Evolutionary conservation across 2,888 invertebrate species (phyloP).

Genomic region (Lycia hirtaria): DNA sequence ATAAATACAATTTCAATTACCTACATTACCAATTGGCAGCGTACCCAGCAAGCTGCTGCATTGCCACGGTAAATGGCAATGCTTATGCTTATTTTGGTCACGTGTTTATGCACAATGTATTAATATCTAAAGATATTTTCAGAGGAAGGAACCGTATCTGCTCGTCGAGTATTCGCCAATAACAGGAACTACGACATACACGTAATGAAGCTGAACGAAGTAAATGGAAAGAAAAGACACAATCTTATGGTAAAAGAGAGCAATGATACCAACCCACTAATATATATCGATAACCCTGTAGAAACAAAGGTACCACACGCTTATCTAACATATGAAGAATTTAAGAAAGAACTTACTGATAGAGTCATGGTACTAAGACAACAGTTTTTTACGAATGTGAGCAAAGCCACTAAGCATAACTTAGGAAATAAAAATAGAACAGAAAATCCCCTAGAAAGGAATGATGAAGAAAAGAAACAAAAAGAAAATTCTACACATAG

Average conservation of each 20-base stretch:
- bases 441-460: not conserved
- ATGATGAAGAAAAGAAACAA: too few species aligned
- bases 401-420: not conserved
- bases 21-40: too few species aligned
- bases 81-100: too few species aligned
- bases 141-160: constrained; percentile 41
- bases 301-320: constrained; percentile 69
- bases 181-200: constrained; percentile 61
- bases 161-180: constrained; percentile 52
- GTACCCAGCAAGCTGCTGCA: too few species aligned
- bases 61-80: too few species aligned
- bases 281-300: constrained; percentile 74
- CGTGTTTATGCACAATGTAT: not conserved
- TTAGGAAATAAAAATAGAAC: not conserved
- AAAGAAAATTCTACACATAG: not conserved
- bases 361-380: constrained; percentile 47
- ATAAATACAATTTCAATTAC: too few species aligned
- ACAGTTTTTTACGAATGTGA: constrained; percentile 29
- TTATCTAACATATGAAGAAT: constrained; percentile 62
- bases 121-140: constrained; percentile 10
- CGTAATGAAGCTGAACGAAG: constrained; percentile 66
- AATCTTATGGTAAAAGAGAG: constrained; percentile 60
- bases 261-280: constrained; percentile 46
- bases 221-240: constrained; percentile 69
- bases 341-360: constrained; percentile 56